These are phyloP conservation scores for Melanerpes formicivorus DNA, from an alignment of 2,113 vertebrate species.

Conservation along the genomic window DNA sequence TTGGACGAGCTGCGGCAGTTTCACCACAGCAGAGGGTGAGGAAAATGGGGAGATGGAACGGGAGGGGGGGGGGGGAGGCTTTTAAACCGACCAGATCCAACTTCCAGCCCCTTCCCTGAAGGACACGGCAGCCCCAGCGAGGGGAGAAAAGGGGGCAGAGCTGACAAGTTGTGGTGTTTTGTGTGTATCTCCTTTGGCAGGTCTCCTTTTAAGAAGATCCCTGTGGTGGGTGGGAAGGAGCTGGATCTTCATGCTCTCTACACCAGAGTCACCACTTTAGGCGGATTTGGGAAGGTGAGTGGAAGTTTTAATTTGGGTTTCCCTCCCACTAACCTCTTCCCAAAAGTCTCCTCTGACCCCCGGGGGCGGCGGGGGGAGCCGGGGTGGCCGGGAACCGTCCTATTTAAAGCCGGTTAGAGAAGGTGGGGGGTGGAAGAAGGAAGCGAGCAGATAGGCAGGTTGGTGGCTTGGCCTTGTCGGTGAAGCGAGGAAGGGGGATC, in stretches of 20 bases:
- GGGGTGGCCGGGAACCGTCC: slow-evolving; percentile 54
- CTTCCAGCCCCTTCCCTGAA: slow-evolving; percentile 79
- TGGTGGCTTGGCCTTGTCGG: slow-evolving; percentile 89
- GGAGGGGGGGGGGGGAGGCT: slow-evolving; percentile 73
- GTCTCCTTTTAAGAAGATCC: slow-evolving; percentile 98
- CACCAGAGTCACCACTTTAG: slow-evolving; percentile 97
- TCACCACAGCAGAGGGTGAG: slow-evolving; percentile 99
- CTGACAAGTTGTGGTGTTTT: slow-evolving; percentile 76
- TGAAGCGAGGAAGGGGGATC: slow-evolving; percentile 68
- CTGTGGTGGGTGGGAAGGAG: slow-evolving; percentile 97
- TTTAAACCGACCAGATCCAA: slow-evolving; percentile 76
- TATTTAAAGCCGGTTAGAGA: slow-evolving; percentile 69
- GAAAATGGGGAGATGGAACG: slow-evolving; percentile 78
- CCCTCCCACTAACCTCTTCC: slow-evolving; percentile 79
- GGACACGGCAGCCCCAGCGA: slow-evolving; percentile 69
- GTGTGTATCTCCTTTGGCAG: slow-evolving; percentile 79
- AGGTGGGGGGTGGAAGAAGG: slow-evolving; percentile 69
- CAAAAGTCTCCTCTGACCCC: slow-evolving; percentile 78
- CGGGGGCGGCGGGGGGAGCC: slow-evolving; percentile 70
- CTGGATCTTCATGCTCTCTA: slow-evolving; percentile 98
- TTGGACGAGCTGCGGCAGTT: slow-evolving; percentile 99
- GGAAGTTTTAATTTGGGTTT: slow-evolving; percentile 84
- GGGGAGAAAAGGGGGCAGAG: slow-evolving; percentile 71
- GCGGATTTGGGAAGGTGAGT: slow-evolving; percentile 99
- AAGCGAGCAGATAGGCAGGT: slow-evolving; percentile 71